These are phyloP conservation scores for Limenitis camilla DNA, from an alignment of 2,888 invertebrate genomes.

Conservation along the genomic window DNA sequence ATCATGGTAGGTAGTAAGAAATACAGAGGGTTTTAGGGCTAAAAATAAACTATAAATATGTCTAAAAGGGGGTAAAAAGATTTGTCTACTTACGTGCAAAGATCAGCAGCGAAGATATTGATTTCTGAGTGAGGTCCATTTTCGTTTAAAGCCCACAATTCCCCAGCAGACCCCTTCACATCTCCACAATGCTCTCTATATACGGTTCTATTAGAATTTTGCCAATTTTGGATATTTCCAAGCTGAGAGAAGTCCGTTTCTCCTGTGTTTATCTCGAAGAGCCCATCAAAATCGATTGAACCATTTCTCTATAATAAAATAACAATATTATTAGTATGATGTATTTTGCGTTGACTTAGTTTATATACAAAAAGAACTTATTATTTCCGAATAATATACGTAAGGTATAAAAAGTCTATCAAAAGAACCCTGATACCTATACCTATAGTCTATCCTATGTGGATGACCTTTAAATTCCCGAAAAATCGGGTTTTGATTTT, in stretches of 20 bases:
- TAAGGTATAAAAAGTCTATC: too few relatives aligned
- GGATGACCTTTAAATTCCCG: too few relatives aligned
- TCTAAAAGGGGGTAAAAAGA: too few relatives aligned
- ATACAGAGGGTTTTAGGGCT: too few relatives aligned
- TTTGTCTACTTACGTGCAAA: constrained; percentile 83
- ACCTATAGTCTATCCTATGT: too few relatives aligned
- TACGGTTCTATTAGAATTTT: constrained; percentile 69
- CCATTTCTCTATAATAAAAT: constrained; percentile 79
- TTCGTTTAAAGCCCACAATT: constrained; percentile 84
- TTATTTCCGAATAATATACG: too few relatives aligned
- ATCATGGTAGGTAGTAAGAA: too few relatives aligned
- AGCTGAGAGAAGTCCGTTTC: constrained; percentile 75
- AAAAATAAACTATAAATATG: too few relatives aligned
- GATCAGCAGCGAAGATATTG: constrained; percentile 82
- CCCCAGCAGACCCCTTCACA: constrained; percentile 84
- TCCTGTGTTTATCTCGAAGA: constrained; percentile 85
- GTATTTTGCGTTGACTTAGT: background rate
- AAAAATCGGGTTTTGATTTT: too few relatives aligned
- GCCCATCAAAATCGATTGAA: constrained; percentile 82
- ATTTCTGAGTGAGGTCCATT: constrained; percentile 68
- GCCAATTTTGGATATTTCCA: constrained; percentile 82
- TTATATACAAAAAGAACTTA: too few relatives aligned
- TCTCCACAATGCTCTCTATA: constrained; percentile 78
- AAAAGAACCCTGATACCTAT: too few relatives aligned
- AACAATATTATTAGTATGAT: background rate